These are phyloP conservation scores for Oceanites oceanicus DNA, from an alignment of 2,113 vertebrate species.

Conservation along the genomic window DNA sequence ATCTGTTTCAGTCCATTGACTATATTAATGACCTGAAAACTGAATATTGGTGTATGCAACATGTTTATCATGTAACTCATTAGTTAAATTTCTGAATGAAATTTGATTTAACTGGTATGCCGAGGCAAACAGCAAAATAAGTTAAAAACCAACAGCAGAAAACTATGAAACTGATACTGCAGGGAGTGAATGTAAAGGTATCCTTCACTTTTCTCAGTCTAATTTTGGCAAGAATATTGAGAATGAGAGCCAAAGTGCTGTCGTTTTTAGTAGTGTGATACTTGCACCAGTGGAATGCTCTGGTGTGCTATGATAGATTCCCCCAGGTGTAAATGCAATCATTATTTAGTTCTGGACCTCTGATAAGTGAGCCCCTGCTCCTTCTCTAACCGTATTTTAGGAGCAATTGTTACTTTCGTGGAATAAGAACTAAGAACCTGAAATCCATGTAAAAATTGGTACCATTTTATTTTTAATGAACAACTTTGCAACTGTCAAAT, in stretches of 20 bases:
- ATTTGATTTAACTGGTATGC: neutral
- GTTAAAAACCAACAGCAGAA: neutral
- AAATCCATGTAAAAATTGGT: neutral
- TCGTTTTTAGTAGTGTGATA: neutral
- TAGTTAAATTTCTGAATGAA: neutral
- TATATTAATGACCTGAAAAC: neutral
- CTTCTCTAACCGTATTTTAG: neutral
- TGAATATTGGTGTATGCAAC: neutral
- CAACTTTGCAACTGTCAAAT: neutral
- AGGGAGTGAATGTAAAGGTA: neutral
- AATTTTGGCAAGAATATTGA: neutral
- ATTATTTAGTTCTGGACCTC: neutral
- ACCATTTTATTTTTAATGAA: neutral
- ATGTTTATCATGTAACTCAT: neutral
- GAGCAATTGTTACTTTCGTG: neutral
- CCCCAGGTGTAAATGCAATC: neutral
- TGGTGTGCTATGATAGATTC: neutral
- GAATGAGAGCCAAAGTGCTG: neutral
- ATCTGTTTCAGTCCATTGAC: neutral
- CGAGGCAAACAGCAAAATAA: neutral
- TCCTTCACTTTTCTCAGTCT: neutral
- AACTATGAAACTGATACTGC: neutral
- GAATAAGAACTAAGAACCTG: neutral
- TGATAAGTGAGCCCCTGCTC: neutral
- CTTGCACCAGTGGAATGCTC: neutral